Evolutionary conservation across 2,797 vertebrate genomes (phyloP), one percentile per base, ranked within the genome.

Genomic region (Hoplostethus atlanticus): DNA sequence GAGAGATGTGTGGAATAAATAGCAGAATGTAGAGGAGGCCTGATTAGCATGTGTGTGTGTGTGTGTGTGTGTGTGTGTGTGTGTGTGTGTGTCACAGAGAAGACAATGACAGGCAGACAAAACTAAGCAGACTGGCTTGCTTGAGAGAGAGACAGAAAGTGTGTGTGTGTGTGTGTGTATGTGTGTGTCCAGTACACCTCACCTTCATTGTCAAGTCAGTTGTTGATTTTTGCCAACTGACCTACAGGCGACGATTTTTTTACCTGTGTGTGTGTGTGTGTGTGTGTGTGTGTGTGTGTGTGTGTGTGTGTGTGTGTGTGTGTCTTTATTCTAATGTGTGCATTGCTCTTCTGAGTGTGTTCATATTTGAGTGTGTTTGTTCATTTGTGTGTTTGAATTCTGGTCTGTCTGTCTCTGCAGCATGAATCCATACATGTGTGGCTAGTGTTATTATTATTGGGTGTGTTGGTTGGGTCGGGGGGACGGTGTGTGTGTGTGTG

Each of bases 401-500:
- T 47, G 42, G 34, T 65, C 21, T 64, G 21, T 21, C 46, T 77
- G 56, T 67, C 10, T 55, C 51, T 82, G 71, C 47, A 52, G 72
- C 34, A 34, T 62, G 47, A 68, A 61, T 64, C 52, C 51, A 66
- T 52, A 63, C 69, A 72, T n/a, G 9, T 59, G 60, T 68, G 74
- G 21, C 21, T 21, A 21, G 21, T 21, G 21, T 21, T 21, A 21
- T 21, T 21, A 21, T 21, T 21, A 21, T 21, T 21, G 21, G 21
- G 48, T 61, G 63, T 83, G 71, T 76, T 83, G 75, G 76, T 75
- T 74, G 79, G 50, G 17, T 8, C 25, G 21, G 21, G 21, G 21
- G 21, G 21, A 21, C 1, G 21, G 52, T 56, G 25, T 13, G 50
- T 54, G 50, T 13, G 42, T 34, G 40, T 48, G 13, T 52, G 72